These are phyloP conservation scores for Festucalex cinctus DNA, from an alignment of 2,113 vertebrate species.

Conservation along the genomic window DNA sequence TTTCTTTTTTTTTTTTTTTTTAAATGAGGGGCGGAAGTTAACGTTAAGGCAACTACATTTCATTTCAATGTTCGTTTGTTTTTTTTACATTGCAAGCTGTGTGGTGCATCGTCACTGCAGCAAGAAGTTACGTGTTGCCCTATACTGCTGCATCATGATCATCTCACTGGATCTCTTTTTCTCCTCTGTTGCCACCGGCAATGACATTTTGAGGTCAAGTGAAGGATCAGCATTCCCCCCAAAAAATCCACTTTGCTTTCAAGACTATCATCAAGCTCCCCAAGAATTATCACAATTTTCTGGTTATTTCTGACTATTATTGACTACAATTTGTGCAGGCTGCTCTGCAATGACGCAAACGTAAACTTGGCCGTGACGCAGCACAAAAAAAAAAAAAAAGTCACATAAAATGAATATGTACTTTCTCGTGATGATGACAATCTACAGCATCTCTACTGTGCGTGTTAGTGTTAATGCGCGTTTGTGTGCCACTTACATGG, in stretches of 20 bases:
- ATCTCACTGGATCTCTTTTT: not conserved
- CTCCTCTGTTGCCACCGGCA: constrained; percentile 14
- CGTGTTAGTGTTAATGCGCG: too few relatives aligned
- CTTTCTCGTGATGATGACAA: not conserved
- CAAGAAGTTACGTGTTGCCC: not conserved
- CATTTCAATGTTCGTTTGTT: not conserved
- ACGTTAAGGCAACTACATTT: not conserved
- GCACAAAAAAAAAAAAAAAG: constrained; percentile 20
- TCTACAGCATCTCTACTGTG: not conserved
- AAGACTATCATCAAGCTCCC: not conserved
- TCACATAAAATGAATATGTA: not conserved
- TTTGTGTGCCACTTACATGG: not conserved
- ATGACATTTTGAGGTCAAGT: constrained; percentile 62
- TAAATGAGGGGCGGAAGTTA: too few relatives aligned
- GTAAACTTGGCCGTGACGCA: constrained; percentile 3
- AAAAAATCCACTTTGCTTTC: not conserved
- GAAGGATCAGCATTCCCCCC: not conserved
- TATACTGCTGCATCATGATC: constrained; percentile 60
- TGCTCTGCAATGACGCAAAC: constrained; percentile 8
- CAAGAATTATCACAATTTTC: not conserved
- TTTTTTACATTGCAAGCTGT: not conserved
- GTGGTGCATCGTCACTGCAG: constrained; percentile 45
- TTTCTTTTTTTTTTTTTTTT: too few relatives aligned
- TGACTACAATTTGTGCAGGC: not conserved
- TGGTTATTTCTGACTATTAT: not conserved